Conservation (phyloP, 2,888 invertebrate genomes). For the Ophion slaviceki region DNA sequence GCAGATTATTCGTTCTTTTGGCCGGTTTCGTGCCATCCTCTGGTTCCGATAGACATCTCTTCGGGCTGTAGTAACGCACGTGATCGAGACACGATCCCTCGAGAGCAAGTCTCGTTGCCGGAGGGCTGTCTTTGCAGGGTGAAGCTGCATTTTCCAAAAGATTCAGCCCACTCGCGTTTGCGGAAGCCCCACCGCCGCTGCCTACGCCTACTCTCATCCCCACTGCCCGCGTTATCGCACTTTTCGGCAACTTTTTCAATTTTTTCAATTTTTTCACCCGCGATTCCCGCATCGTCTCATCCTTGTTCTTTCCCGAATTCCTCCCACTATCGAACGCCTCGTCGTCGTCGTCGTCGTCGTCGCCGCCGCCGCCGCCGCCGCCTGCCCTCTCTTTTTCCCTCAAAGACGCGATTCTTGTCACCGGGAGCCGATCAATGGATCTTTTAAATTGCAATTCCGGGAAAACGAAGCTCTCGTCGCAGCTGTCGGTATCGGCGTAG, state of each 20-base stretch:
- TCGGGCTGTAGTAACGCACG: slow-evolving; percentile 76
- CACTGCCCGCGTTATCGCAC: slow-evolving; percentile 3
- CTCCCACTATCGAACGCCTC: no score
- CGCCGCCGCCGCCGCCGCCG: no score
- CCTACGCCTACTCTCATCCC: slow-evolving; percentile 28
- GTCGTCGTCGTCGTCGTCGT: no score
- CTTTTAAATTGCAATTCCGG: slow-evolving; percentile 48
- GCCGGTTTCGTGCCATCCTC: slow-evolving; percentile 31
- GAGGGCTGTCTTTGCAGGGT: slow-evolving; percentile 81
- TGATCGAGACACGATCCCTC: slow-evolving; percentile 21
- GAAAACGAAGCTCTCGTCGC: slow-evolving; percentile 73
- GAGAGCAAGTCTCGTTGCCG: slow-evolving; percentile 72
- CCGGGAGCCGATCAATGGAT: not conserved
- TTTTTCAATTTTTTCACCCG: slow-evolving; percentile 58
- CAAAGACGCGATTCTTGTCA: no score
- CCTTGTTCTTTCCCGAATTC: slow-evolving; percentile 27
- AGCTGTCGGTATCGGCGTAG: slow-evolving; percentile 74
- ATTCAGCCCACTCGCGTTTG: slow-evolving; percentile 67
- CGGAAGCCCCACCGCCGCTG: slow-evolving; percentile 5
- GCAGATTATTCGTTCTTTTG: slow-evolving; percentile 65
- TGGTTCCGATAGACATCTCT: slow-evolving; percentile 75
- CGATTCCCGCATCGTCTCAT: slow-evolving; percentile 37
- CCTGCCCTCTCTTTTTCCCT: no score
- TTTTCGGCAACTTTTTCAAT: slow-evolving; percentile 60
- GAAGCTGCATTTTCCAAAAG: slow-evolving; percentile 80